Percentiles rank a stretch among this genome's conserved stretches.
Conservation (phyloP, 92 coral and sea anemone genomes). For the Heliopora coerulea region DNA sequence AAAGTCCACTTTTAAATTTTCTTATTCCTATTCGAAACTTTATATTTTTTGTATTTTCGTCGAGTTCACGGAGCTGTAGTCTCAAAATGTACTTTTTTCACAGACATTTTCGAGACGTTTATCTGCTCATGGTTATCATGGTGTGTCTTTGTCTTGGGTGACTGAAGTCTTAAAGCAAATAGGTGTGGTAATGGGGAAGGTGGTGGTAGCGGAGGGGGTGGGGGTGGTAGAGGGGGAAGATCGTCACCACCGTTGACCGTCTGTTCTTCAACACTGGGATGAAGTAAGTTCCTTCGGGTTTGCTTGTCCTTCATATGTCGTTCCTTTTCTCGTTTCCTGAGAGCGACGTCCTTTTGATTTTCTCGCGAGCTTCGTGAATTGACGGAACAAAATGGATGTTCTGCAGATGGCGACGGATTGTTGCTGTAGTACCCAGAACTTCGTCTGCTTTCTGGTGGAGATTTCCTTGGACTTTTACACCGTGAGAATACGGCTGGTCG, state of each 20-base stretch:
- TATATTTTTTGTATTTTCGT: no score
- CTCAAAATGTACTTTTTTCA: constrained; percentile 28
- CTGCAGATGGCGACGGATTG: constrained; percentile 22
- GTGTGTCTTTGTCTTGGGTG: neutral
- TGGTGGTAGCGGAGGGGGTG: constrained; percentile 17
- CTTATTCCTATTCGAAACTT: no score
- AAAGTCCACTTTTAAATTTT: no score
- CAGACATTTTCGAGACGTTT: constrained; percentile 1
- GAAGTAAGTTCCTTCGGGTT: neutral
- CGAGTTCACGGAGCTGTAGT: neutral
- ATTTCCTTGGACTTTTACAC: neutral
- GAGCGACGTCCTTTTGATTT: neutral
- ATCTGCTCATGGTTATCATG: neutral
- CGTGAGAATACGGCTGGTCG: neutral
- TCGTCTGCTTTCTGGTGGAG: neutral
- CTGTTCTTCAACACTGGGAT: no score
- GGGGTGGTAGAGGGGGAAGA: constrained; percentile 32
- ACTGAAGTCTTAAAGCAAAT: neutral
- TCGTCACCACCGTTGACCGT: neutral
- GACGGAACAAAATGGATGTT: neutral
- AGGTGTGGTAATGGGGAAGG: constrained; percentile 27
- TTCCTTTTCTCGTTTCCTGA: neutral
- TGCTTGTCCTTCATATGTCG: neutral
- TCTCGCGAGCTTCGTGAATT: neutral
- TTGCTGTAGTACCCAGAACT: constrained; percentile 37